A percentile compares a stretch with the other conserved stretches of the same genome.
Conservation (phyloP, 30 jellyfish, hydroid and myxozoan genomes). For the Aurelia aurita region DNA sequence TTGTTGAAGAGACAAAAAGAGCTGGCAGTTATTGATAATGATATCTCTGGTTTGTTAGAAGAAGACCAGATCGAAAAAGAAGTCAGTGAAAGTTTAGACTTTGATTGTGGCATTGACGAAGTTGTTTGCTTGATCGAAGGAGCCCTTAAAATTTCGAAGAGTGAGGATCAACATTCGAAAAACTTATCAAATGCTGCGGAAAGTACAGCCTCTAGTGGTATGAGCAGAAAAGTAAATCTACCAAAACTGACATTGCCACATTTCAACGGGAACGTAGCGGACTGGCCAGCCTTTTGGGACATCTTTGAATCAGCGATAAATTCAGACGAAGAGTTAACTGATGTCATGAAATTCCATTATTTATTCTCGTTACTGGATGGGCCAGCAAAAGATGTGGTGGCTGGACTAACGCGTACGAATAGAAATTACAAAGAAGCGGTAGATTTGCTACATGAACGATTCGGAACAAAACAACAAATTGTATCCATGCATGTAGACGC, state of each 20-base stretch:
- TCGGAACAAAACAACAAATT: constrained; percentile 18
- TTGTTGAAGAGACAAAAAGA: constrained; percentile 27
- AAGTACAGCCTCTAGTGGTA: background rate
- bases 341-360: constrained; percentile 22
- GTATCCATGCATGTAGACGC: constrained; percentile 8
- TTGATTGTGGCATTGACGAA: background rate
- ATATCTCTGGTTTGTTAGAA: background rate
- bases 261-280: constrained; percentile 1
- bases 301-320: constrained; percentile 10
- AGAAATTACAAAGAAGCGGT: constrained; percentile 27
- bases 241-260: constrained; percentile 34
- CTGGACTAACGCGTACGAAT: constrained; percentile 7
- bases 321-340: constrained; percentile 26
- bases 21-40: background rate
- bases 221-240: background rate
- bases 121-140: constrained; percentile 11
- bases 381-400: constrained; percentile 2
- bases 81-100: background rate
- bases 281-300: constrained; percentile 35
- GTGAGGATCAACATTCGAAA: no score
- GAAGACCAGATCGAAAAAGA: no score
- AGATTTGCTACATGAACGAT: background rate
- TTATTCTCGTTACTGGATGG: constrained; percentile 31
- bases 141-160: background rate
- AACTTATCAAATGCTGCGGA: no score